Evolutionary conservation across 1,140 invertebrate genomes (phyloP).

Genomic region (Temnothorax nylanderi): DNA sequence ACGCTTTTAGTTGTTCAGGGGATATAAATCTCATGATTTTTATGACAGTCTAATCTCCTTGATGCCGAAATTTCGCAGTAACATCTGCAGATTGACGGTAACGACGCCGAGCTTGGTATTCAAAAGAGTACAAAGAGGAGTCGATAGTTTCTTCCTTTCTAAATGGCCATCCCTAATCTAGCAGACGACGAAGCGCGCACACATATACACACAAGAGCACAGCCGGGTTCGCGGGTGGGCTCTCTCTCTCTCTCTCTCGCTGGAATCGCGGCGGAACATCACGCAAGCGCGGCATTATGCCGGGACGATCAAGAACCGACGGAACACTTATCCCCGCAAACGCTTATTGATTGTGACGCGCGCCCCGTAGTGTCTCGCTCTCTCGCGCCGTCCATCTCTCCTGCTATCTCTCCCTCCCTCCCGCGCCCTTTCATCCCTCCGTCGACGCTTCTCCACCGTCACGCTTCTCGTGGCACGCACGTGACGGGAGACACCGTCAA

Average conservation of each 20-base stretch:
- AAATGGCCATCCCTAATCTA: conserved; percentile 17
- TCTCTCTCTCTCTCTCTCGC: conserved; percentile 30
- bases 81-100: not conserved
- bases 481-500: conserved; percentile 30
- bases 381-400: conserved; percentile 53
- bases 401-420: not conserved
- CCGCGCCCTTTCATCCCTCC: not conserved
- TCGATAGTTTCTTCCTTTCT: not conserved
- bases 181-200: not conserved
- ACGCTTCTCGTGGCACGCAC: not conserved
- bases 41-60: not conserved
- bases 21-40: not conserved
- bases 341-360: conserved; percentile 77
- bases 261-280: conserved; percentile 57
- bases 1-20: not conserved
- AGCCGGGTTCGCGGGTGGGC: conserved; percentile 27
- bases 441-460: conserved; percentile 15
- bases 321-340: conserved; percentile 73
- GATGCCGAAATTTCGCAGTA: not conserved
- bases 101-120: not conserved
- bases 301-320: conserved; percentile 68
- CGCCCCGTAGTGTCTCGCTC: conserved; percentile 63
- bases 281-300: conserved; percentile 76
- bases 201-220: not conserved
- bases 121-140: not conserved